These are phyloP conservation scores for Mormyrus proboscirostris DNA, from an alignment of 2,797 vertebrate species.

Conservation along the genomic window DNA sequence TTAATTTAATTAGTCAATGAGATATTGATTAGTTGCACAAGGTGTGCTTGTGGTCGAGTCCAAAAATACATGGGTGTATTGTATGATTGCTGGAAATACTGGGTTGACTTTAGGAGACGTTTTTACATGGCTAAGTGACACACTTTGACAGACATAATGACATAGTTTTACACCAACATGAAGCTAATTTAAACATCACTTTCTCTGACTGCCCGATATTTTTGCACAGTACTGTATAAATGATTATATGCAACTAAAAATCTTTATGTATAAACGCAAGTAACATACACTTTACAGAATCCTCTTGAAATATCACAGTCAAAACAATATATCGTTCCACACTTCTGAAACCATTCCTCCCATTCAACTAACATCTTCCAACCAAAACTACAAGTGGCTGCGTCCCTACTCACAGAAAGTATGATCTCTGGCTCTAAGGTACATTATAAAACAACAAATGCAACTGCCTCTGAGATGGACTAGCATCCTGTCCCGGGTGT, in stretches of 20 bases:
- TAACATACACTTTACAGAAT: neutral
- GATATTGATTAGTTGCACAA: neutral
- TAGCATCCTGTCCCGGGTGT: neutral
- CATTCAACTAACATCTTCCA: neutral
- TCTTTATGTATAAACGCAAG: neutral
- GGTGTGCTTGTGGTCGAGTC: neutral
- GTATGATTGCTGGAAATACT: neutral
- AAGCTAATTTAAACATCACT: neutral
- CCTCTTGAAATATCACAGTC: neutral
- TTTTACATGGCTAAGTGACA: neutral
- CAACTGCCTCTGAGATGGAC: neutral
- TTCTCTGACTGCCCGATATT: neutral
- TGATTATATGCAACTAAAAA: neutral
- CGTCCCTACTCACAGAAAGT: neutral
- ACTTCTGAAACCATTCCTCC: neutral
- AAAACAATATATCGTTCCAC: neutral
- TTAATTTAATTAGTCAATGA: neutral
- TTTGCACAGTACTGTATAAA: neutral
- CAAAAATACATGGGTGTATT: neutral
- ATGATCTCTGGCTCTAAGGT: neutral
- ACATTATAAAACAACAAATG: neutral
- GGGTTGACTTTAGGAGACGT: neutral
- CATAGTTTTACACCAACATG: neutral
- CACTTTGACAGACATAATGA: neutral
- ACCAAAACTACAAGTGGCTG: neutral